Conservation (phyloP, 2,113 vertebrate species). For the Pelecanus crispus region DNA sequence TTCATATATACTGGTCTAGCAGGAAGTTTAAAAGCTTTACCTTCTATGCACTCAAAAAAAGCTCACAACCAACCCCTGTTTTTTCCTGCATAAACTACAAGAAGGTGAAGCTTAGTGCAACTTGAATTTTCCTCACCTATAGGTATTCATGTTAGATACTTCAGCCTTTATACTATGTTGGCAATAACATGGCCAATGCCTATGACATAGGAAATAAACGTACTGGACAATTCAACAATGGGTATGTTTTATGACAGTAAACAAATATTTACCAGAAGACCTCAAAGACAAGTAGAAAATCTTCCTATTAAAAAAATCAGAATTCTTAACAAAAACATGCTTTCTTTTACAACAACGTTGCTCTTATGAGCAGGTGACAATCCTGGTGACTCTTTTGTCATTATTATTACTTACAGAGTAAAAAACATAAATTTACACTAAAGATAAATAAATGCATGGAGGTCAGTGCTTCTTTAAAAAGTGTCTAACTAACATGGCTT, state of each 20-base stretch:
- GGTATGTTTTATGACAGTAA: background rate
- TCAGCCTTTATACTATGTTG: background rate
- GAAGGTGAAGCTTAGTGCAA: background rate
- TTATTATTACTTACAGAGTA: background rate
- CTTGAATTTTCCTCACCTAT: background rate
- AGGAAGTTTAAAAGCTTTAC: background rate
- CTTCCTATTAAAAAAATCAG: background rate
- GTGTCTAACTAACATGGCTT: background rate
- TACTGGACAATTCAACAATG: background rate
- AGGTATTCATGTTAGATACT: background rate
- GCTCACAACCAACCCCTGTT: background rate
- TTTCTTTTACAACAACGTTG: background rate
- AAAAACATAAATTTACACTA: accelerated
- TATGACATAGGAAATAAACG: background rate
- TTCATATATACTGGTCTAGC: background rate
- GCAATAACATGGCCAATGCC: background rate
- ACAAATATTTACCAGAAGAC: background rate
- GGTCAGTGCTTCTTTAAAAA: background rate
- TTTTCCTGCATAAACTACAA: background rate
- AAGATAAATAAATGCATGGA: background rate
- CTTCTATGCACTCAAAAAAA: background rate
- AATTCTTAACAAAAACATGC: background rate
- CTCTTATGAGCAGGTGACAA: background rate
- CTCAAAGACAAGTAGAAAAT: background rate
- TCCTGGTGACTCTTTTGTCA: background rate